phyloP scores from a whole-genome alignment of 2,113 vertebrate species.

The Callithrix jacchus region DNA sequence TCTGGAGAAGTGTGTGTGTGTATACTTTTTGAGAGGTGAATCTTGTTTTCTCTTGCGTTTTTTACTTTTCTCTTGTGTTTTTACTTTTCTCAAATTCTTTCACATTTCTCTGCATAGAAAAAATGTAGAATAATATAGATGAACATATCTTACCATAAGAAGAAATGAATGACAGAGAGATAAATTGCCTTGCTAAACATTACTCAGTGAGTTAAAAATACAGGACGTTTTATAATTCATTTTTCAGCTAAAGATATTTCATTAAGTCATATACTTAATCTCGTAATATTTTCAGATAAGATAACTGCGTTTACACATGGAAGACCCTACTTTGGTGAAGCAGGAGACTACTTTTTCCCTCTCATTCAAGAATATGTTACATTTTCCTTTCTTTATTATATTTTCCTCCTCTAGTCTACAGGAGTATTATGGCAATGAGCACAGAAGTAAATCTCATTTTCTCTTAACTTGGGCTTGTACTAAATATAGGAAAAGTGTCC shows the following conservation, averaged over 20 bases:
- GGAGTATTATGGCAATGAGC: neutral
- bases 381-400: neutral
- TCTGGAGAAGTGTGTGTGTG: too few relatives aligned
- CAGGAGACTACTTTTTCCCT: neutral
- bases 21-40: too few relatives aligned
- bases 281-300: neutral
- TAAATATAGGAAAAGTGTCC: neutral
- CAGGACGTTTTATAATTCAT: neutral
- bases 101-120: neutral
- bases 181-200: neutral
- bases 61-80: neutral
- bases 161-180: neutral
- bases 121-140: neutral
- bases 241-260: neutral
- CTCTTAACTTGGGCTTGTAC: neutral
- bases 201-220: neutral
- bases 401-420: neutral
- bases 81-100: neutral
- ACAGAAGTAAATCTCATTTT: neutral
- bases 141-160: neutral
- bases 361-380: neutral
- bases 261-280: neutral
- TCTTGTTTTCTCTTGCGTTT: too few relatives aligned
- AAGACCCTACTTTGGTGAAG: too few relatives aligned
- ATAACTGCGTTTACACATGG: neutral